phyloP scores from a whole-genome alignment of 2,113 vertebrate genomes.

The Eudyptes chrysolophus region DNA sequence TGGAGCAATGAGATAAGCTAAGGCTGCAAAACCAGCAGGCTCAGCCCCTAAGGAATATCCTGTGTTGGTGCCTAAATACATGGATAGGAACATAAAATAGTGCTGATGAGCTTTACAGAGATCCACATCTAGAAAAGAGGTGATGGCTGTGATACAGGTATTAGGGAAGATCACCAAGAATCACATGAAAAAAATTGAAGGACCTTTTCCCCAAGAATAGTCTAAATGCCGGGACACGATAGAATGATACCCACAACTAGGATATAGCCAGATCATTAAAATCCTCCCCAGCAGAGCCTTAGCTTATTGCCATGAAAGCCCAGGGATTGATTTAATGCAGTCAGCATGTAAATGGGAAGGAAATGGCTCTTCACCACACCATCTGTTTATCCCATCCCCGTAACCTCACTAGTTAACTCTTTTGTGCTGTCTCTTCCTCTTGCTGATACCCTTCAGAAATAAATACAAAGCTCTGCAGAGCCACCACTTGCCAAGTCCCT shows the following conservation, averaged over 20 bases:
- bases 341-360: not conserved
- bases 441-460: not conserved
- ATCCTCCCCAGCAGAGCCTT: not conserved
- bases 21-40: not conserved
- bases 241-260: not conserved
- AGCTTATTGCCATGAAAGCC: not conserved
- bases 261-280: not conserved
- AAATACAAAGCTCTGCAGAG: not conserved
- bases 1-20: constrained; percentile 40
- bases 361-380: constrained; percentile 35
- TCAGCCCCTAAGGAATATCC: not conserved
- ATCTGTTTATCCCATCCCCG: not conserved
- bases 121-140: not conserved
- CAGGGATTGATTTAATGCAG: constrained; percentile 23
- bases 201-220: not conserved
- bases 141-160: not conserved
- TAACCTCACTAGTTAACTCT: not conserved
- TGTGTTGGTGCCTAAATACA: not conserved
- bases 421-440: not conserved
- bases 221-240: not conserved
- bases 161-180: not conserved
- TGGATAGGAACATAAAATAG: not conserved
- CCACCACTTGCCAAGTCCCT: not conserved
- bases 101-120: not conserved
- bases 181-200: not conserved